phyloP scores from a whole-genome alignment of 2,888 invertebrate species.

The Agrochola macilenta region DNA sequence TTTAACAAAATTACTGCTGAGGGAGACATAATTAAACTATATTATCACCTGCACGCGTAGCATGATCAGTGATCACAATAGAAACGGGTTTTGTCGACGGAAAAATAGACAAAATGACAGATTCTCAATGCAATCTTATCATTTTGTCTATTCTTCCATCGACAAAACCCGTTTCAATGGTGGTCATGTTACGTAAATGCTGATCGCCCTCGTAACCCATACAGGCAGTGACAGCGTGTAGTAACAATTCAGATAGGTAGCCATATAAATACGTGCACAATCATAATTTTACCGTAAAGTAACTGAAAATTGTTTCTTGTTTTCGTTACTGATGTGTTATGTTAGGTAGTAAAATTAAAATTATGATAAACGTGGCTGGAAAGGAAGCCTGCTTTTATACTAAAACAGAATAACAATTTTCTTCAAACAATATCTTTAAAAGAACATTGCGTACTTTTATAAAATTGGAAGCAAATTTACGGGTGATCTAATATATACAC shows the following conservation, averaged over 20 bases:
- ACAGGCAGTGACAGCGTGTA: not conserved
- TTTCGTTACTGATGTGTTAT: not conserved
- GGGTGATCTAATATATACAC: not conserved
- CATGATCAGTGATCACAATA: no score
- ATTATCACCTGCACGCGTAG: no score
- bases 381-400: not conserved
- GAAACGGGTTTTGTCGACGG: no score
- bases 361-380: not conserved
- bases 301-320: constrained; percentile 2
- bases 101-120: no score
- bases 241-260: constrained; percentile 16
- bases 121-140: no score
- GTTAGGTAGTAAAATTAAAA: not conserved
- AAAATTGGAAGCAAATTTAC: not conserved
- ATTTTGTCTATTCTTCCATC: no score
- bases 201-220: not conserved
- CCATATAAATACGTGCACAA: constrained; percentile 19
- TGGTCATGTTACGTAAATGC: no score
- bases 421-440: not conserved
- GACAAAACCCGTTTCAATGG: no score
- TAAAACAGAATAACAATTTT: not conserved
- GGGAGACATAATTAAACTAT: not conserved
- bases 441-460: not conserved
- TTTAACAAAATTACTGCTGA: not conserved
- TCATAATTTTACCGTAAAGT: constrained; percentile 2